phyloP scores from a whole-genome alignment of 1,140 invertebrate genomes.

The roundworm (Caenorhabditis elegans) region DNA sequence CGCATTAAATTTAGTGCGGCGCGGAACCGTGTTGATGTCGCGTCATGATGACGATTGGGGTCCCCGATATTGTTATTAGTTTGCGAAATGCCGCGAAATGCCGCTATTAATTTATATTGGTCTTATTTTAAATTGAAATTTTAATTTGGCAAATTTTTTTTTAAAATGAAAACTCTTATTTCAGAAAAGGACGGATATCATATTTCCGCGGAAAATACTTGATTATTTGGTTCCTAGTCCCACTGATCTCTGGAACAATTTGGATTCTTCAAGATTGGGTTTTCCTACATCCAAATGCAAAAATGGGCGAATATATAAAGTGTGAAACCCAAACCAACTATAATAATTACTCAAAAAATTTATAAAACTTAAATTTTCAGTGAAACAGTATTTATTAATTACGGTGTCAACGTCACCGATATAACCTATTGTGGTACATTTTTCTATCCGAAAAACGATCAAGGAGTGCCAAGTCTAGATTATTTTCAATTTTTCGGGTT shows the following conservation, averaged over 20 bases:
- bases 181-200: background rate
- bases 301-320: background rate
- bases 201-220: background rate
- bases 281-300: background rate
- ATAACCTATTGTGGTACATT: background rate
- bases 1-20: no score
- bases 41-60: no score
- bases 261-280: background rate
- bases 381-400: background rate
- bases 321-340: no score
- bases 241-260: background rate
- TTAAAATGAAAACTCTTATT: no score
- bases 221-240: background rate
- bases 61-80: no score
- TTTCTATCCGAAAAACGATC: background rate
- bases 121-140: no score
- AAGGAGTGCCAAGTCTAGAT: background rate
- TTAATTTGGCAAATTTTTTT: no score
- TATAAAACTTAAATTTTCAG: no score
- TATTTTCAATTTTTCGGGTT: background rate
- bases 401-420: background rate
- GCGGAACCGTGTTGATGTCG: no score
- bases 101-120: no score
- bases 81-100: no score
- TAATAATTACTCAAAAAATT: no score